Conservation (phyloP, 2,888 invertebrate genomes). For the Busseola fusca region DNA sequence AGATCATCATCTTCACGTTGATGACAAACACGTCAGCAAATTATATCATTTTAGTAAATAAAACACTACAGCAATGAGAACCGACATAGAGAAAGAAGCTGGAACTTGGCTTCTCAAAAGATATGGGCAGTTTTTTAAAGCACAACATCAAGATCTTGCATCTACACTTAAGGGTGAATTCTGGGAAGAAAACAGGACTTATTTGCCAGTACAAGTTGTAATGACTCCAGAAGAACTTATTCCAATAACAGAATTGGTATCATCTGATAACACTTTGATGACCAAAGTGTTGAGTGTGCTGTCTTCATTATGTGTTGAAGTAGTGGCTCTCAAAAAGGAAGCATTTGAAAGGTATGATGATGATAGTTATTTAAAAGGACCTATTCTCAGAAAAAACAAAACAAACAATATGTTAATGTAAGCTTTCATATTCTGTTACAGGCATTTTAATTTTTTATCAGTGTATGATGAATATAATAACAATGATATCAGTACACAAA, state of each 20-base stretch:
- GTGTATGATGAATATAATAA: constrained; percentile 91
- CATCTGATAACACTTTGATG: constrained; percentile 94
- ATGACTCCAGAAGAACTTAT: constrained; percentile 90
- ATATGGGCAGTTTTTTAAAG: constrained; percentile 85
- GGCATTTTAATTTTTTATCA: constrained; percentile 89
- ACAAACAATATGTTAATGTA: not conserved
- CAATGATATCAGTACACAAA: constrained; percentile 85
- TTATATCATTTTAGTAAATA: constrained; percentile 2
- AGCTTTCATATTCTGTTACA: constrained; percentile 65
- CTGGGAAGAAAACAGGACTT: constrained; percentile 79
- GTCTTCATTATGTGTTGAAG: constrained; percentile 93
- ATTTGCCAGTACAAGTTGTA: constrained; percentile 77
- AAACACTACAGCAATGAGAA: constrained; percentile 68
- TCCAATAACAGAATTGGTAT: constrained; percentile 91
- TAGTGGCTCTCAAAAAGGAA: constrained; percentile 91
- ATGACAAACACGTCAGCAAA: constrained; percentile 19
- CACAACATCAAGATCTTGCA: constrained; percentile 79
- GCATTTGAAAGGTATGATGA: constrained; percentile 88
- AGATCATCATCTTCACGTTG: not conserved
- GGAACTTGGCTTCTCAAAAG: constrained; percentile 79
- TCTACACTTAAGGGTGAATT: constrained; percentile 64
- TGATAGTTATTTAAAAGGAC: not conserved
- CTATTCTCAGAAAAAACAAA: not conserved
- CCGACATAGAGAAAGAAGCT: constrained; percentile 80
- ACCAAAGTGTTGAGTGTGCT: constrained; percentile 94